Evolutionary conservation across 2,888 invertebrate genomes (phyloP), one percentile per base, ranked within the genome.

Genomic region (Agrotis exclamationis): DNA sequence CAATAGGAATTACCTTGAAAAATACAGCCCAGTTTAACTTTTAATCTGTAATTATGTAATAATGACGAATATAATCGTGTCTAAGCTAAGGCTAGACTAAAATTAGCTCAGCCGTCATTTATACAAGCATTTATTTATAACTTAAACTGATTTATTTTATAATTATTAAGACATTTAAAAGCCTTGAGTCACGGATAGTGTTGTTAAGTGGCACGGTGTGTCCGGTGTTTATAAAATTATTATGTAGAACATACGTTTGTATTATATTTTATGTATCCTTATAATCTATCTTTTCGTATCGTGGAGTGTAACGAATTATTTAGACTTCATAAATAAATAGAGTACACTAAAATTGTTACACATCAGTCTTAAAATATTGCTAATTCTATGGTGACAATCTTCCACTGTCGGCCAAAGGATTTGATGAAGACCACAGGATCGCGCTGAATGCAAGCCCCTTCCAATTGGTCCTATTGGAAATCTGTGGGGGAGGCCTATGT

Each of bases 141-240:
- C 63, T 79, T 76, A 69, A 63, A 74, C 59, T 75, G 70, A 79
- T 64, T 79, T 44, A 56, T 70, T 63, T 70, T 20, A 56, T 67
- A 74, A 53, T 75, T 60, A 64, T 67, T 58, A 70, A 67, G 53
- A 67, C 57, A 56, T 62, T 48, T 57, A 33, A 28, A 45, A 75
- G 22, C 70, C 79, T 75, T 79, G 75, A 73, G 54, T 75, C 66
- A 75, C 66, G 75, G 70, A 64, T 75, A 64, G 53, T 65, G 44
- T 74, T 68, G 39, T 54, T 70, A 74, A 74, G 53, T 70, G 59
- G 63, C 67, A 57, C 63, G n/a, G 45, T 47, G 53, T 50, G 20
- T 77, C 76, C 73, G 73, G 78, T 64, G 54, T 56, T n/a, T 33
- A 20, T 60, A 18, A 16, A 56, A 65, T 65, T 28, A 58, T 75